These are phyloP conservation scores for Patella pellucida DNA, from an alignment of 2,888 invertebrate species.

Conservation along the genomic window DNA sequence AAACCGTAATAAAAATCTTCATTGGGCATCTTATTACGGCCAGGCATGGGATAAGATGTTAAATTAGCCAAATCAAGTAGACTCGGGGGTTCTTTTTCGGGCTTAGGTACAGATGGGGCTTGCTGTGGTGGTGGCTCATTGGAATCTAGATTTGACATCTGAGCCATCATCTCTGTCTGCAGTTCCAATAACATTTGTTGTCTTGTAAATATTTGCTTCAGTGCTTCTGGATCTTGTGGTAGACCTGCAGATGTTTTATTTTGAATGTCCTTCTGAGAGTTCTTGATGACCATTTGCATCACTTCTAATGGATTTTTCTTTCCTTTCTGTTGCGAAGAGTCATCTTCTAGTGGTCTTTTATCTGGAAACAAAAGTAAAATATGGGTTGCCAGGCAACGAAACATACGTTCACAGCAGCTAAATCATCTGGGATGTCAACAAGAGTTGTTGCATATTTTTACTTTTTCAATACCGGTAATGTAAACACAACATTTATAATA, in stretches of 20 bases:
- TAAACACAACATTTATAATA: too few relatives aligned
- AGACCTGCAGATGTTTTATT: neutral
- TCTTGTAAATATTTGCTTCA: neutral
- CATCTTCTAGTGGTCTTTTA: neutral
- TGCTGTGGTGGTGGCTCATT: neutral
- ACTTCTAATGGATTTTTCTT: constrained; percentile 5
- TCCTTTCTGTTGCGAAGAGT: neutral
- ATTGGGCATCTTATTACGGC: neutral
- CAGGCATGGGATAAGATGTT: too few relatives aligned
- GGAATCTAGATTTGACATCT: neutral
- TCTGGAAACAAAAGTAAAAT: neutral
- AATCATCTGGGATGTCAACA: too few relatives aligned
- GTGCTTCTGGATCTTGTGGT: neutral
- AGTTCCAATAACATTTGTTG: neutral
- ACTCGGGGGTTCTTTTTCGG: neutral
- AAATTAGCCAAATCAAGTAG: too few relatives aligned
- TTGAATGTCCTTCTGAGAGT: neutral
- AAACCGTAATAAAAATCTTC: constrained; percentile 8
- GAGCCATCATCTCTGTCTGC: neutral
- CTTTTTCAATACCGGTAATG: too few relatives aligned
- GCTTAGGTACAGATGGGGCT: neutral
- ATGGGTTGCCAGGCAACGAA: too few relatives aligned
- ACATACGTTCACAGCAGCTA: too few relatives aligned
- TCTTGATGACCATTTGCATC: constrained; percentile 7
- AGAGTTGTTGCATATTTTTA: too few relatives aligned